Base-by-base conservation (phyloP, 2,113 vertebrate species). In the Centropus unirufus region DNA sequence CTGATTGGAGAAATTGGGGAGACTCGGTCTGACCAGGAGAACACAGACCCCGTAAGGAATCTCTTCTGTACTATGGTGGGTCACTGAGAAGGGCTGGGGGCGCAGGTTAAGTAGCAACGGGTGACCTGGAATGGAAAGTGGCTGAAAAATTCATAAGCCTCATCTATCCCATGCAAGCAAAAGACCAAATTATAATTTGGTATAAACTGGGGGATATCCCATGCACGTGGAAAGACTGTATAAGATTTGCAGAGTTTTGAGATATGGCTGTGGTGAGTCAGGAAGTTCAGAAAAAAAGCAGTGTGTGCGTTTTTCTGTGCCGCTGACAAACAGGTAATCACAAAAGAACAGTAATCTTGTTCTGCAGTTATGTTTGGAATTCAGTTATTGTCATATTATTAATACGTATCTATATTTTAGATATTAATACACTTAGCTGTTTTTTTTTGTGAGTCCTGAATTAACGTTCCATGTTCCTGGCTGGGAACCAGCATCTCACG, bases 1-100 rank as follows among this genome's bases (percentile, higher is more conserved):
- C 96, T 97, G 64, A 89, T 97, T 8, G 97, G 98, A 72, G 98
- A 99, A 93, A 96, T 98, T 40, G 97, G 98, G 40, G 99, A 99
- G 97, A 98, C 97, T 66, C 98, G 98, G 67, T 96, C 98, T 8
- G 99, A 99, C 74, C 98, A 99, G 96, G 99, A 99, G 96, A 99
- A 98, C 58, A 98, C 96, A 79, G 98, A 98, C 64, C 97, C 97
- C 3, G 98, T 99, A 96, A 98, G 98, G 84, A 82, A 69, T 92
- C 69, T 87, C n/a, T 79, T 46, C 54, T 83, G 7, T 49, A 6
- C 44, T 19, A 2, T 4, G 42, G 39, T 36, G 47, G 74, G 81
- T 79, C 69, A 51, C 40, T 1, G 4, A 16, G 22, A 39, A 73
- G 74, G 83, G 58, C 34, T 88, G 52, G n/a, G 57, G 39, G 63